phyloP scores from a whole-genome alignment of 2,113 vertebrate species.

The Alethe diademata region DNA sequence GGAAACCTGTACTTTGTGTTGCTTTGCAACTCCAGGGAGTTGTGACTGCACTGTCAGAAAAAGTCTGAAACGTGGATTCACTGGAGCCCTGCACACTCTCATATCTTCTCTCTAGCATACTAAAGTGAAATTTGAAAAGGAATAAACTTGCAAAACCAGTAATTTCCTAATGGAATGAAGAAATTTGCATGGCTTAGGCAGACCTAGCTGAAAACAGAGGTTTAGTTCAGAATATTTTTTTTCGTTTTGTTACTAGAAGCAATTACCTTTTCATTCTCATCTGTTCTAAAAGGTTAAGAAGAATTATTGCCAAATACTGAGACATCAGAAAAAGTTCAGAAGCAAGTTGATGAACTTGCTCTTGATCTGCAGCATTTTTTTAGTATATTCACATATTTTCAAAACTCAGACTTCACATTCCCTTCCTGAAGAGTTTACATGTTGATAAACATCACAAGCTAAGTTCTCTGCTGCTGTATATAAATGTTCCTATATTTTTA shows the following conservation, averaged over 20 bases:
- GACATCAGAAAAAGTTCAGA: neutral
- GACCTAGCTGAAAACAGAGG: neutral
- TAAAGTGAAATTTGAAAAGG: neutral
- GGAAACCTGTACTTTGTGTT: neutral
- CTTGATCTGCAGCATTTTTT: neutral
- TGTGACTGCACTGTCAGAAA: neutral
- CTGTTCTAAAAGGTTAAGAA: neutral
- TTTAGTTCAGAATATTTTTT: neutral
- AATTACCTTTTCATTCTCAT: neutral
- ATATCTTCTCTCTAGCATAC: neutral
- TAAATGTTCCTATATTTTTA: neutral
- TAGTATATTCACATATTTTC: neutral
- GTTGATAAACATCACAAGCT: neutral
- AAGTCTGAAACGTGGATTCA: neutral
- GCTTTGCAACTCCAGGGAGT: neutral
- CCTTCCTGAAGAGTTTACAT: neutral
- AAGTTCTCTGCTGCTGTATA: neutral
- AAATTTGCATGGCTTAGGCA: neutral
- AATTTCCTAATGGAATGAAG: neutral
- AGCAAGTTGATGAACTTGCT: neutral
- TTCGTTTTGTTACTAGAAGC: neutral
- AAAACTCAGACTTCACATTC: neutral
- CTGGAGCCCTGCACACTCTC: neutral
- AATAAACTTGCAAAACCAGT: neutral
- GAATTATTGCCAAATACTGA: neutral